phyloP scores from a whole-genome alignment of 2,113 vertebrate species.

The Scomber colias region DNA sequence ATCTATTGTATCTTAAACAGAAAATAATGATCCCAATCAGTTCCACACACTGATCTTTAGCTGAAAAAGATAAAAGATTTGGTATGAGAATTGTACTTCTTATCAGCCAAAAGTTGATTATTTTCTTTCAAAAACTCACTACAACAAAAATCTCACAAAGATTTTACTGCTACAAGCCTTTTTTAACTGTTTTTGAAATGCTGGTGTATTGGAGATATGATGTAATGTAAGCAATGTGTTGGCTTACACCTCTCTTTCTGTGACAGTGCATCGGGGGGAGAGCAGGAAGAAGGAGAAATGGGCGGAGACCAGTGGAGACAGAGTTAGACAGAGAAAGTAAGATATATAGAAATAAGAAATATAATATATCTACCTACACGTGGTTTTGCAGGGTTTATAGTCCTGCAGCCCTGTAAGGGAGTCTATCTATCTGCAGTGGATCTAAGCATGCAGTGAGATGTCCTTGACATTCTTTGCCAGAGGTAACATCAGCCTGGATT shows the following conservation, averaged over 20 bases:
- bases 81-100: too few species aligned
- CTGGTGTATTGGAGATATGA: too few species aligned
- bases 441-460: conserved; percentile 53
- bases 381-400: background rate
- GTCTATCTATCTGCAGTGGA: conserved; percentile 47
- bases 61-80: too few species aligned
- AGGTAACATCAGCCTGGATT: conserved; percentile 74
- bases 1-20: too few species aligned
- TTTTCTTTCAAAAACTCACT: too few species aligned
- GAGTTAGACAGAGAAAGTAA: background rate
- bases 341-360: background rate
- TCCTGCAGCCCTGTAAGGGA: background rate
- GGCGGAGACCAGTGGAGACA: too few species aligned
- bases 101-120: too few species aligned
- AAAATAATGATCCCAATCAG: too few species aligned
- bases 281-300: background rate
- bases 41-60: too few species aligned
- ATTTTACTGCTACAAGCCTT: too few species aligned
- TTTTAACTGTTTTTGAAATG: too few species aligned
- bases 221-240: background rate
- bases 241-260: background rate
- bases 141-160: too few species aligned
- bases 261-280: background rate
- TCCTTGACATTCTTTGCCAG: conserved; percentile 75
- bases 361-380: background rate